These are phyloP conservation scores for Tupaia chinensis DNA, from an alignment of 2,113 vertebrate genomes.

Conservation along the genomic window DNA sequence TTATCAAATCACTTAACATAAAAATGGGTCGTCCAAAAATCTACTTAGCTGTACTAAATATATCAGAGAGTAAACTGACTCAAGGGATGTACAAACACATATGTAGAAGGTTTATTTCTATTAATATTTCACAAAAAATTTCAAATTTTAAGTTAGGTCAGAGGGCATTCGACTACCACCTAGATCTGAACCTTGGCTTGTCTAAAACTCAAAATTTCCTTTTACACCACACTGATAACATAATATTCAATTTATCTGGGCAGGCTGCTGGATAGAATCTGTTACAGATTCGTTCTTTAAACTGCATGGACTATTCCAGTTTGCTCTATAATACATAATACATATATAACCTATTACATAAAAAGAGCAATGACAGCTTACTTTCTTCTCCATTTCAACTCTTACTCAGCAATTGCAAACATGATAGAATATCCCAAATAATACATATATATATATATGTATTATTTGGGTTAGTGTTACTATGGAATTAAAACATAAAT, in stretches of 20 bases:
- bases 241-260: neutral
- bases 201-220: conserved; percentile 15
- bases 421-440: neutral
- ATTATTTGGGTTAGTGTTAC: neutral
- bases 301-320: neutral
- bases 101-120: conserved; percentile 29
- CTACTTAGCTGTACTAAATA: neutral
- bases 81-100: neutral
- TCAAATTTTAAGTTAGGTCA: neutral
- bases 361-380: neutral
- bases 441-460: neutral
- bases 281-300: neutral
- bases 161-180: neutral
- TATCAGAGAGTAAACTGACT: neutral
- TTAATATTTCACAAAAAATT: conserved; percentile 37
- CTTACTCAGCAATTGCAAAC: neutral
- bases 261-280: neutral
- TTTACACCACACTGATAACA: neutral
- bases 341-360: neutral
- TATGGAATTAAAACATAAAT: neutral
- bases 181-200: neutral
- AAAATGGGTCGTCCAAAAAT: neutral
- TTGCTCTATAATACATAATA: neutral
- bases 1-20: conserved; percentile 4
- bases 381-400: neutral